Evolutionary conservation across 1,140 invertebrate genomes (phyloP).

Genomic region (Meloidogyne chitwoodi): DNA sequence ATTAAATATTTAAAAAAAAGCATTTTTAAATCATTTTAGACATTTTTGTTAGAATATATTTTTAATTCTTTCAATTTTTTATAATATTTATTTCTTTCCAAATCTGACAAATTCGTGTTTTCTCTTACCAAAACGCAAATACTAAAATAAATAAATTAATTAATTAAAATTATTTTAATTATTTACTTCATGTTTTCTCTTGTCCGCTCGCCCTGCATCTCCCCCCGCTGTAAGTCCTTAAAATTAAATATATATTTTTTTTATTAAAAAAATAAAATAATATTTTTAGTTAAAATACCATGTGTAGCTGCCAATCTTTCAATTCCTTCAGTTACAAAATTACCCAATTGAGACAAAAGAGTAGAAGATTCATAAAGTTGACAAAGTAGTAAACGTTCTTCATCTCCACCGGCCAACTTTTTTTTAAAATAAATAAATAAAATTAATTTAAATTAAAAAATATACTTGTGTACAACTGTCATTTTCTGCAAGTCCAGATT

Average conservation of each 20-base stretch:
- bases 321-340: conserved; percentile 51
- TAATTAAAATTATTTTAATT: background rate
- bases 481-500: background rate
- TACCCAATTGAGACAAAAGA: conserved; percentile 51
- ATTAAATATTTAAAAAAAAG: no score
- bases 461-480: background rate
- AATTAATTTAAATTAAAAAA: background rate
- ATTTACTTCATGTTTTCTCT: conserved; percentile 50
- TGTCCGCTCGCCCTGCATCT: conserved; percentile 31
- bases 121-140: conserved; percentile 54
- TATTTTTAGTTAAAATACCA: conserved; percentile 22
- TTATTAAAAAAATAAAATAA: background rate
- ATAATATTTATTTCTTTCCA: conserved; percentile 9
- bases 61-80: background rate
- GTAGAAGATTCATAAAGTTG: conserved; percentile 51
- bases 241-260: background rate
- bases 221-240: background rate
- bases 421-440: background rate
- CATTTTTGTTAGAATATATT: background rate
- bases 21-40: no score
- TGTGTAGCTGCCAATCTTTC: conserved; percentile 51
- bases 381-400: conserved; percentile 49
- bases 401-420: conserved; percentile 32
- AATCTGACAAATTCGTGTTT: conserved; percentile 54
- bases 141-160: conserved; percentile 10